Evolutionary conservation across 2,113 vertebrate species (phyloP).

Genomic region (Tragelaphus scriptus): DNA sequence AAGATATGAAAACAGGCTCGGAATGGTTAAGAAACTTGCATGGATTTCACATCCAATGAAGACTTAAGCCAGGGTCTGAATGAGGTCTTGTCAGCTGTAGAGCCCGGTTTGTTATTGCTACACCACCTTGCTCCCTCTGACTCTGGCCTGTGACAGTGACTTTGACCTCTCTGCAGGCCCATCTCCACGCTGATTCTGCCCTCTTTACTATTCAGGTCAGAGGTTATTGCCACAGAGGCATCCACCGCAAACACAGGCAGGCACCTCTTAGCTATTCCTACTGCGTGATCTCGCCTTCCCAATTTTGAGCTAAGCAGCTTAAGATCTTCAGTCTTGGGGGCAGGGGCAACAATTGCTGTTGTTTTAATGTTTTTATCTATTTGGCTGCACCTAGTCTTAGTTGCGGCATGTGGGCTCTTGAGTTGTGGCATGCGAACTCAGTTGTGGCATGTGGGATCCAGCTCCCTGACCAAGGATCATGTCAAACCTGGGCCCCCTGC

Average conservation of each 20-base stretch:
- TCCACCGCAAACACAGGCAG: not conserved
- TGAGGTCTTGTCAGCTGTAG: not conserved
- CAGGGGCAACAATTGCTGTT: not conserved
- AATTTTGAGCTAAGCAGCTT: not conserved
- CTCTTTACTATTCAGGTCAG: not conserved
- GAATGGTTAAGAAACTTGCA: not conserved
- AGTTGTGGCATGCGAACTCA: not conserved
- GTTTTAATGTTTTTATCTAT: not conserved
- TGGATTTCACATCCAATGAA: not conserved
- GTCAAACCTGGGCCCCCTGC: not conserved
- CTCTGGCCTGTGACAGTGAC: not conserved
- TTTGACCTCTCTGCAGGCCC: not conserved
- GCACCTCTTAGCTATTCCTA: not conserved
- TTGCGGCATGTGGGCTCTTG: rapidly evolving
- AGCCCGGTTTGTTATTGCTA: not conserved
- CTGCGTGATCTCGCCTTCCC: not conserved
- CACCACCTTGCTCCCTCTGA: rapidly evolving
- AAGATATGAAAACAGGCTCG: not conserved
- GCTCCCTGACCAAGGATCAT: not conserved
- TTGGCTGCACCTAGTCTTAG: not conserved
- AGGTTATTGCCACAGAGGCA: not conserved
- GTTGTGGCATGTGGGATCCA: not conserved
- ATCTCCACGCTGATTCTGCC: not conserved
- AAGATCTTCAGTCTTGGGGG: not conserved
- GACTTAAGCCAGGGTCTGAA: not conserved